Conservation (phyloP, 2,113 vertebrate species). For the Chascanopsetta lugubris region DNA sequence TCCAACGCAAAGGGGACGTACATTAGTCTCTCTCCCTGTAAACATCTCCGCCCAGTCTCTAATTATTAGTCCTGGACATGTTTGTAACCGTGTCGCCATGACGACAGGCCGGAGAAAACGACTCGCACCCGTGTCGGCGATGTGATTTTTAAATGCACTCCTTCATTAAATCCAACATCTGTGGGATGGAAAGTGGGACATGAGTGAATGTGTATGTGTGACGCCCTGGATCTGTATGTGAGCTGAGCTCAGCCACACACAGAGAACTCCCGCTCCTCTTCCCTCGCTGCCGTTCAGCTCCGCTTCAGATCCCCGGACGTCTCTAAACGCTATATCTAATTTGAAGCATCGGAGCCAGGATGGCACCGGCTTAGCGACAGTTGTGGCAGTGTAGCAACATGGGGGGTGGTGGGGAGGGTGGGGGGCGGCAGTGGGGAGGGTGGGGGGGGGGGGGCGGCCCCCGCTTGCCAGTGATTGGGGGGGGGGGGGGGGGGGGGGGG, state of each 20-base stretch:
- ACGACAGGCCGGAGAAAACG: not conserved
- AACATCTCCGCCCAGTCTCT: not conserved
- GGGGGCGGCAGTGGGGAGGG: too few species aligned
- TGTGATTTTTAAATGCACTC: too few species aligned
- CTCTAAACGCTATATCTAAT: constrained; percentile 57
- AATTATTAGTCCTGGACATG: not conserved
- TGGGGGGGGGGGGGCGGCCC: too few species aligned
- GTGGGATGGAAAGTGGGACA: not conserved
- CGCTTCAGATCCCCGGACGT: constrained; percentile 43
- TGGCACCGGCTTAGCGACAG: constrained; percentile 27
- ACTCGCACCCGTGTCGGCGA: not conserved
- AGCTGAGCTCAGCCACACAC: constrained; percentile 20
- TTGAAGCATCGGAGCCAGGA: constrained; percentile 47
- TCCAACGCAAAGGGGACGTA: not conserved
- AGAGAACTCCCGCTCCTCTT: constrained; percentile 6
- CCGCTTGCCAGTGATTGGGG: constrained; percentile 59
- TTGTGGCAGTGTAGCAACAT: constrained; percentile 30
- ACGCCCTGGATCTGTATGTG: not conserved
- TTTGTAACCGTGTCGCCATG: not conserved
- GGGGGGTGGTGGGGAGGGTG: constrained; percentile 30
- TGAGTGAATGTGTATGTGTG: not conserved
- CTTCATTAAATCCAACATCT: not conserved
- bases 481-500: too few species aligned
- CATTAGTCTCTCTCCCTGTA: not conserved
- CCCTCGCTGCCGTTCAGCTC: constrained; percentile 25